Evolutionary conservation across 1,140 invertebrate species (phyloP).

Genomic region (Drosophila sturtevanti): DNA sequence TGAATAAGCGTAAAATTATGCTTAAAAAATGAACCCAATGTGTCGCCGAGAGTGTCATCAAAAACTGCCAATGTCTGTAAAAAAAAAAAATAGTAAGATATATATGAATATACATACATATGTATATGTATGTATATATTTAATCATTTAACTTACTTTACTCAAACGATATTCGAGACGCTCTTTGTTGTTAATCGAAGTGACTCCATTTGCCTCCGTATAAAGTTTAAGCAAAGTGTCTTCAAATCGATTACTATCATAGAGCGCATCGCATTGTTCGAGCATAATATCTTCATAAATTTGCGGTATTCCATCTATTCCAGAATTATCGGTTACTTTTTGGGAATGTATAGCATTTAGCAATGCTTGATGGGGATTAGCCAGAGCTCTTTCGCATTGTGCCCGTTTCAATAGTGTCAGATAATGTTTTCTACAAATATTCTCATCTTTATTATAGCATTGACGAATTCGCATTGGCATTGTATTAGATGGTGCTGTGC

Average conservation of each 20-base stretch:
- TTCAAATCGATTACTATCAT: slow-evolving; percentile 50
- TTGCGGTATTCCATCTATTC: not conserved
- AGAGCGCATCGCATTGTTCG: slow-evolving; percentile 34
- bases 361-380: slow-evolving; percentile 21
- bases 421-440: not conserved
- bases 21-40: slow-evolving; percentile 30
- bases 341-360: slow-evolving; percentile 31
- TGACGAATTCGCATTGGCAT: not conserved
- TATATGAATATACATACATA: too few species aligned
- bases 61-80: slow-evolving; percentile 30
- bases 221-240: slow-evolving; percentile 20
- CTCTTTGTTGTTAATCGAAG: not conserved
- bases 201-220: slow-evolving; percentile 11
- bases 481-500: not conserved
- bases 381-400: slow-evolving; percentile 20
- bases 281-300: not conserved
- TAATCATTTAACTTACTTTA: slow-evolving; percentile 34
- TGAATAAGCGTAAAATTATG: slow-evolving; percentile 6
- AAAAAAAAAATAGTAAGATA: not conserved
- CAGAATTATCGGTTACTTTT: not conserved
- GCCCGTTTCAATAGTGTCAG: slow-evolving; percentile 5
- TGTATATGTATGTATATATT: too few species aligned
- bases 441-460: not conserved
- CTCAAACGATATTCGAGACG: slow-evolving; percentile 1
- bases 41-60: slow-evolving; percentile 33